Percentiles rank a stretch among this genome's conserved stretches.
phyloP scores from a whole-genome alignment of 1,140 invertebrate genomes.

The Zelostemma sp. region DNA sequence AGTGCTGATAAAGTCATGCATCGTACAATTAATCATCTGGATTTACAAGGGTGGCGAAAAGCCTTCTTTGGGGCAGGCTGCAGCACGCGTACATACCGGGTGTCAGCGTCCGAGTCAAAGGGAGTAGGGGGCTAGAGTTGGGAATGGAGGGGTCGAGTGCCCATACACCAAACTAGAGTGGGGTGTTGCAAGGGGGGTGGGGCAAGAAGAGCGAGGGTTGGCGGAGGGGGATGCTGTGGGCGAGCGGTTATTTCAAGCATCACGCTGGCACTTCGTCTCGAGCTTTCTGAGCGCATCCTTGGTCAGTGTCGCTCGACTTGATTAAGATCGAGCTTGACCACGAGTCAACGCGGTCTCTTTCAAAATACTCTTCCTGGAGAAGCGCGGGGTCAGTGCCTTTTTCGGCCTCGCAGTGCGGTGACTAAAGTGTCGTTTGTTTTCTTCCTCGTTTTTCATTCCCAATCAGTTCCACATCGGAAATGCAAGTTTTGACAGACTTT shows the following conservation, averaged over 20 bases:
- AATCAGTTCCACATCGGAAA: no score
- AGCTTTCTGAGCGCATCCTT: constrained; percentile 66
- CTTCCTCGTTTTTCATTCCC: no score
- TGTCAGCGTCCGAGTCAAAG: constrained; percentile 37
- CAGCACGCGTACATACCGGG: constrained; percentile 33
- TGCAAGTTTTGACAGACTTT: not conserved
- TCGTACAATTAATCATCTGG: not conserved
- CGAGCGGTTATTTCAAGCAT: constrained; percentile 70
- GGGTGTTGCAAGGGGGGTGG: constrained; percentile 35
- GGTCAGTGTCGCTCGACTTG: constrained; percentile 41
- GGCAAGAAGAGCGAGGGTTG: constrained; percentile 54
- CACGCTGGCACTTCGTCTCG: constrained; percentile 65
- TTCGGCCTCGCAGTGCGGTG: not conserved
- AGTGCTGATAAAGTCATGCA: not conserved
- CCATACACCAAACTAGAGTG: constrained; percentile 27
- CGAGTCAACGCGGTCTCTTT: constrained; percentile 25
- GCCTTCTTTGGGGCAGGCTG: constrained; percentile 29
- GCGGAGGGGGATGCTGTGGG: constrained; percentile 58
- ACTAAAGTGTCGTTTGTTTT: not conserved
- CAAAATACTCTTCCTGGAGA: constrained; percentile 10
- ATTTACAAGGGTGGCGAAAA: constrained; percentile 38
- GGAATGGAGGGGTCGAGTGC: constrained; percentile 31
- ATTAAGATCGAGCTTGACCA: constrained; percentile 34
- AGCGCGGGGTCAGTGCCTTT: constrained; percentile 11
- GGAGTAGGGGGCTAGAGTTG: constrained; percentile 5